Evolutionary conservation across 2,113 vertebrate genomes (phyloP), one percentile per base, ranked within the genome.

Genomic region (Podiceps cristatus): DNA sequence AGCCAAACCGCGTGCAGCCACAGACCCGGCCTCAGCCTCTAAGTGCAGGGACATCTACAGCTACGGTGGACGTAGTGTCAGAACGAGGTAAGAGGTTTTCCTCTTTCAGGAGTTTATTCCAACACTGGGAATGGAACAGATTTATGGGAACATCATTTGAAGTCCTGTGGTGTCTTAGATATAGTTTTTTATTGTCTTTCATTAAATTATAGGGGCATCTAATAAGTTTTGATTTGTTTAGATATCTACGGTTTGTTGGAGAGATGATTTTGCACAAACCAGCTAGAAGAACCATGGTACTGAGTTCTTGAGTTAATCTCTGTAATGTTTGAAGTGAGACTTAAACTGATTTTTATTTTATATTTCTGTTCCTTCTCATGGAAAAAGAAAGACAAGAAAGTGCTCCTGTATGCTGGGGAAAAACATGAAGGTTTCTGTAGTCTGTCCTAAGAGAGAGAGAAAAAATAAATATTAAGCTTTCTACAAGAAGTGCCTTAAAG

Each of bases 21-120:
- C 98, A 98, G 96, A 98, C 98, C 79, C 98, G 31, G 93, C 98
- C 84, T 97, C 98, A 95, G 60, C 98, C 94, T 60, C 93, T 68
- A 3, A 97, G 84, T 73, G 97, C 94, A 79, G 98, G 97, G 10
- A 88, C 96, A 25, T 97, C 97, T 0, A 94, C 83, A 55, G 74
- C 95, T 66, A 37, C 93, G 1, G 82, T 96, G 19, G 91, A 97
- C 75, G 93, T 91, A 1, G 97, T 96, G 52, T 97, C 97, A 64
- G 97, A 98, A 37, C 92, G 94, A 96, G 98, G 98, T 98, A 86
- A 91, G 98, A 63, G 18, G 2, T 13, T 87, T 76, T 77, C 31
- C n/a, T 83, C 42, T 81, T 44, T n/a, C 28, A 47, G 64, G 14
- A n/a, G 6, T 17, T 75, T 8, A 0, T 84, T 87, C 52, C 37